These are phyloP conservation scores for Zosterops pallidus DNA, from an alignment of 2,113 vertebrate genomes.

Conservation along the genomic window DNA sequence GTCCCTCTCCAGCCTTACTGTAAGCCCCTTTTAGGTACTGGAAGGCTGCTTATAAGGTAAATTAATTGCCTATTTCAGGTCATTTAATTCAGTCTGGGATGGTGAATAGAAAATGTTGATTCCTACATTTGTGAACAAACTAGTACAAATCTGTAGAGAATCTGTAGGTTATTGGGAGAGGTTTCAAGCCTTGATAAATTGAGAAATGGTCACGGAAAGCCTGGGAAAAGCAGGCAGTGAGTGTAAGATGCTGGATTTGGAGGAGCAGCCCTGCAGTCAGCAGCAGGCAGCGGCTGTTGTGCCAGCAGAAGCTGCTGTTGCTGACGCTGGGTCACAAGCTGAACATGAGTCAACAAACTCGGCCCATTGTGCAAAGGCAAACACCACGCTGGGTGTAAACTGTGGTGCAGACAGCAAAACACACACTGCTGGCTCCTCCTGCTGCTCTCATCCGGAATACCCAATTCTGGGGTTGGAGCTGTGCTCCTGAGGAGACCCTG, in stretches of 20 bases:
- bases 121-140: not conserved
- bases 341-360: not conserved
- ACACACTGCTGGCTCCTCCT: not conserved
- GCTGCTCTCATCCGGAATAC: not conserved
- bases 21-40: not conserved
- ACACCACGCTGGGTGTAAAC: not conserved
- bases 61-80: not conserved
- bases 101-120: not conserved
- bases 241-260: not conserved
- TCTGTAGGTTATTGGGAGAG: not conserved
- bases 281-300: not conserved
- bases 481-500: not conserved
- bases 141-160: not conserved
- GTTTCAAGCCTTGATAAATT: not conserved
- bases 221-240: not conserved
- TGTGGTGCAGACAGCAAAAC: not conserved
- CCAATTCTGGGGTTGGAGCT: not conserved
- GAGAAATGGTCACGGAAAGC: not conserved
- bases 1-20: not conserved
- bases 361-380: not conserved
- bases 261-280: not conserved
- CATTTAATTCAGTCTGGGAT: not conserved
- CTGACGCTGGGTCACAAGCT: not conserved
- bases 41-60: not conserved
- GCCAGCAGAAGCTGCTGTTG: conserved; percentile 11